Conservation (phyloP, 1,140 invertebrate species). For the Notospermus geniculatus region DNA sequence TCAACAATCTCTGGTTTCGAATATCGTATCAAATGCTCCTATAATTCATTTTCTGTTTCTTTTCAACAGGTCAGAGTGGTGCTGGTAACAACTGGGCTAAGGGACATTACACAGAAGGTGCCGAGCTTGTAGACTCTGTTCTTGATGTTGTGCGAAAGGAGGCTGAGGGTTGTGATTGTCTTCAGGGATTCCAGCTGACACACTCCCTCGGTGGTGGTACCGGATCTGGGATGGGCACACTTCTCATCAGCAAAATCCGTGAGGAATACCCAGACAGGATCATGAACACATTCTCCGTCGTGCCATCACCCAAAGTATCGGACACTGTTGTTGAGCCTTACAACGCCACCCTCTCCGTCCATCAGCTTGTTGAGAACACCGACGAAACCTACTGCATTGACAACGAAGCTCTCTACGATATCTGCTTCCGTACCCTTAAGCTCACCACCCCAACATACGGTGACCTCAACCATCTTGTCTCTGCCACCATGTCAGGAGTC, state of each 20-base stretch:
- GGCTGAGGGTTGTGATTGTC: conserved; percentile 80
- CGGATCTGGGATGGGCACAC: conserved; percentile 61
- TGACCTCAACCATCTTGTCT: conserved; percentile 65
- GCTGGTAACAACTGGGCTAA: conserved; percentile 88
- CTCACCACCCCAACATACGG: conserved; percentile 67
- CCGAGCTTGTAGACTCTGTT: conserved; percentile 78
- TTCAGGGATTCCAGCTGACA: conserved; percentile 74
- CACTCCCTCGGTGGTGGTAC: conserved; percentile 66
- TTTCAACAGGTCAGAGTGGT: conserved; percentile 58
- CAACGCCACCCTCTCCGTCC: conserved; percentile 68
- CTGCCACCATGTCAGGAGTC: conserved; percentile 71
- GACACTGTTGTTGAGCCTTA: conserved; percentile 64
- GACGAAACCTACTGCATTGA: conserved; percentile 65
- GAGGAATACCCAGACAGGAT: conserved; percentile 78
- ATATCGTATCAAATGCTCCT: no score
- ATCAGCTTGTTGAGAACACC: conserved; percentile 77
- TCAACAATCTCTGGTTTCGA: no score
- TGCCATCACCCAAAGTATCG: conserved; percentile 82
- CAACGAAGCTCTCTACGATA: conserved; percentile 85
- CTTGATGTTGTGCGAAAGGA: conserved; percentile 82
- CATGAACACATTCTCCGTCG: conserved; percentile 87
- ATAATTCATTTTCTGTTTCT: background rate
- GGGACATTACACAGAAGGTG: conserved; percentile 91
- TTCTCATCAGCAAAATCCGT: conserved; percentile 62
- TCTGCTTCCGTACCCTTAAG: conserved; percentile 87